Conservation (phyloP, 2,888 invertebrate genomes). For the Pollenia griseotomentosa region DNA sequence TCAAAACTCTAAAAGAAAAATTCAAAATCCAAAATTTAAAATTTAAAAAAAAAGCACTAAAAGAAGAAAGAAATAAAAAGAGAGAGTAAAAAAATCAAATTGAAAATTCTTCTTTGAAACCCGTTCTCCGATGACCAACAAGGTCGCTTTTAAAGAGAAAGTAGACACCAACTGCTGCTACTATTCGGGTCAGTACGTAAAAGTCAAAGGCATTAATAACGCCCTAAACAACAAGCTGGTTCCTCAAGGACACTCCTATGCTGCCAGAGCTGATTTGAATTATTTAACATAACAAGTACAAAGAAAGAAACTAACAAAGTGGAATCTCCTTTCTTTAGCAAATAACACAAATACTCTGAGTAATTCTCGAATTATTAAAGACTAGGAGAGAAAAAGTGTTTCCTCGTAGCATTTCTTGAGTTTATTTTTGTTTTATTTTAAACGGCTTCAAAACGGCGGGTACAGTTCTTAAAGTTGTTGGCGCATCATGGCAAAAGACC, state of each 20-base stretch:
- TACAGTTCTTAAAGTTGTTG: constrained; percentile 91
- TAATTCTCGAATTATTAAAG: background rate
- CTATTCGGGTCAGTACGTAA: constrained; percentile 71
- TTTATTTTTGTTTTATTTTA: constrained; percentile 46
- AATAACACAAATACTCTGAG: background rate
- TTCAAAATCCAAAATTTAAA: background rate
- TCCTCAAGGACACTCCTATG: constrained; percentile 81
- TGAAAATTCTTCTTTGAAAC: constrained; percentile 43
- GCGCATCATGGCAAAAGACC: constrained; percentile 91
- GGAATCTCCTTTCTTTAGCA: constrained; percentile 16
- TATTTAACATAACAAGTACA: constrained; percentile 75
- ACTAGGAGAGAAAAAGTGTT: background rate
- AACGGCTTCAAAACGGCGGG: constrained; percentile 81
- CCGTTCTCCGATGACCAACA: constrained; percentile 82
- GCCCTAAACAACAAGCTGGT: constrained; percentile 67
- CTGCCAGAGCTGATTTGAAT: constrained; percentile 82
- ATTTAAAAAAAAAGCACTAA: background rate
- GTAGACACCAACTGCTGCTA: constrained; percentile 80
- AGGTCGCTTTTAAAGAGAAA: constrained; percentile 81
- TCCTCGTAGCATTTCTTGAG: constrained; percentile 15
- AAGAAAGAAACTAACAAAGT: constrained; percentile 24
- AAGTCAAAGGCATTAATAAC: background rate
- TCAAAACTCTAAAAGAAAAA: background rate
- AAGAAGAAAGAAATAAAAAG: background rate
- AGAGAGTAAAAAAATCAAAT: background rate